Evolutionary conservation across 1,140 invertebrate species (phyloP), one percentile per base, ranked within the genome.

Genomic region (Lysiphlebus fabarum): DNA sequence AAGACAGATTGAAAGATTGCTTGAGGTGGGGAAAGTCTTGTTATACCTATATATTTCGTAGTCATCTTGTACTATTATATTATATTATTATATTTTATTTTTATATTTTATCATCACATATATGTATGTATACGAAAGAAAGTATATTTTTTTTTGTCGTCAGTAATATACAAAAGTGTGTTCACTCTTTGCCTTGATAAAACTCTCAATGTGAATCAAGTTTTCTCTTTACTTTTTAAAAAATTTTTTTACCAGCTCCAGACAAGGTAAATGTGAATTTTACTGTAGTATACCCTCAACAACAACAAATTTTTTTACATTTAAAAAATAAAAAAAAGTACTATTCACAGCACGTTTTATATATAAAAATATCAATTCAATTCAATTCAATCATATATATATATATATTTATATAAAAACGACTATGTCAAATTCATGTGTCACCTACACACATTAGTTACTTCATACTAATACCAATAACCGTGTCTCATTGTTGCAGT

Each of bases 151-250:
- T 14, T 53, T 49, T 34, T 34, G 17, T 49, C 34, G 26, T 26
- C 17, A 26, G 17, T 26, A 26, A 26, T 2, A 26, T 26, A 26
- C 17, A 26, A 26, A 26, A 26, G 17, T 49, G 47, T 49, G n/a
- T n/a, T n/a, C n/a, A n/a, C n/a, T n/a, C n/a, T n/a, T n/a, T n/a
- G n/a, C n/a, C 36, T 34, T 49, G 49, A 37, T 51, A 36, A n/a
- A 51, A 37, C 37, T 53, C 55, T 50, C 34, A 44, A 37, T 53
- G 58, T 60, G 58, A 60, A 60, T 60, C 58, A 44, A 48, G 45
- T 38, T 26, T 26, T 26, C 53, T 59, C 58, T 55, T 43, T 17
- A 44, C 37, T 47, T 60, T 55, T 53, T 14, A 36, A 42, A 40
- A 42, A 17, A 41, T 42, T 43, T 40, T 36, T 36, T 38, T 44